Evolutionary conservation across 2,797 vertebrate species (phyloP).

Genomic region (Oreortyx pictus): DNA sequence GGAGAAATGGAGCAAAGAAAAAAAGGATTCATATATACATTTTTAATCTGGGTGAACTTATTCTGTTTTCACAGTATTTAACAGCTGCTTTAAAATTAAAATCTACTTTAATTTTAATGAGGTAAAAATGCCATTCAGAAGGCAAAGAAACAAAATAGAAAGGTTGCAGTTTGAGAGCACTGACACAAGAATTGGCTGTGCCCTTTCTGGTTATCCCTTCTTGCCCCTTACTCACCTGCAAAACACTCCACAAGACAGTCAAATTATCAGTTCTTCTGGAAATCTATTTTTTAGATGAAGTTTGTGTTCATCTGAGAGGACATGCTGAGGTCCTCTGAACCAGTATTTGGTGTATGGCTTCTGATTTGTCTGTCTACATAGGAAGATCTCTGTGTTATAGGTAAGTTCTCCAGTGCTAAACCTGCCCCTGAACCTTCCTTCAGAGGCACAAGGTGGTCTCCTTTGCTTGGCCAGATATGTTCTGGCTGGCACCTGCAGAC

Average conservation of each 20-base stretch:
- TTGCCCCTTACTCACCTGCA: background rate
- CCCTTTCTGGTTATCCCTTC: background rate
- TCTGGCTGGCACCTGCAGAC: background rate
- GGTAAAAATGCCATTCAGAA: background rate
- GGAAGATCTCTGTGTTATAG: rapidly evolving
- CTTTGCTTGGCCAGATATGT: background rate
- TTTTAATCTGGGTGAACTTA: background rate
- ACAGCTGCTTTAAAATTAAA: background rate
- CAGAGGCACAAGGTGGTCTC: background rate
- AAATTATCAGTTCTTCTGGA: background rate
- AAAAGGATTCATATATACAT: background rate
- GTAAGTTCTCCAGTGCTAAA: background rate
- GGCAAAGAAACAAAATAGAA: background rate
- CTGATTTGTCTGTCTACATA: background rate
- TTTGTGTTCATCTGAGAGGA: background rate
- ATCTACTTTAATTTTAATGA: background rate
- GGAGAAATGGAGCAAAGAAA: background rate
- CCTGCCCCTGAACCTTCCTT: background rate
- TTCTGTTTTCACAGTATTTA: slow-evolving; percentile 2
- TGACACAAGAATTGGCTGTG: background rate
- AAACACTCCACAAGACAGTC: background rate
- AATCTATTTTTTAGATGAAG: background rate
- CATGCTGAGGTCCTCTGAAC: background rate
- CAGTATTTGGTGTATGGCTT: background rate
- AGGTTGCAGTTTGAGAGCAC: background rate